Base-by-base conservation (phyloP, 2,113 vertebrate species). In the Leptobrachium ailaonicum region DNA sequence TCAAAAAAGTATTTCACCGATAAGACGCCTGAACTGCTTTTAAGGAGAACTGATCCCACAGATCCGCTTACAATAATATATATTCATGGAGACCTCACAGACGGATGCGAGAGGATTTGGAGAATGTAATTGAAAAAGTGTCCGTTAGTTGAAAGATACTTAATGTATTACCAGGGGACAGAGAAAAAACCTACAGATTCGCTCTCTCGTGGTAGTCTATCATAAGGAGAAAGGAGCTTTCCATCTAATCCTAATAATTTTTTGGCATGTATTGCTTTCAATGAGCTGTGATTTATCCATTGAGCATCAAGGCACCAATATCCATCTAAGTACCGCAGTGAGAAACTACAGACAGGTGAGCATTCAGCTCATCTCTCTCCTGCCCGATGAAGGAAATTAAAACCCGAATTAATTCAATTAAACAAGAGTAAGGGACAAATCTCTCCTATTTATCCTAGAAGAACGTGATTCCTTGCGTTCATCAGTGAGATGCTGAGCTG, bases 271-370 rank as follows among this genome's bases (percentile, higher is more conserved):
- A 54, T 80, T 77, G 69, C 44, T 10, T 80, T 80, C 41, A 67
- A 76, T 50, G 43, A 47, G 70, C 82, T 44, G 41, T 82, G 85
- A 88, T 83, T 88, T 84, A 84, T 72, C 56, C 32, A 2, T n/a
- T 14, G 78, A 74, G 68, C 66, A 2, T 9, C 41, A 44, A 8
- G 74, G 44, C 60, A 70, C 68, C 73, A n/a, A 56, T 75, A 85
- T 82, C 66, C 84, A 83, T 85, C 66, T 47, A 50, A 43, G 14
- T 50, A 73, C 77, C 32, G 8, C 60, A 66, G 54, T 10, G 6
- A 73, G 4, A 44, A 85, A 69, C 83, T 50, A 72, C 0, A n/a
- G 68, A 43, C 60, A 5, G 20, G 2, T 0, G 0, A 66, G 63
- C 40, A 66, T 7, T 67, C 42, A 75, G 74, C 84, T 72, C 79